Evolutionary conservation across 2,888 invertebrate genomes (phyloP).

Genomic region (Cephus pulcher): DNA sequence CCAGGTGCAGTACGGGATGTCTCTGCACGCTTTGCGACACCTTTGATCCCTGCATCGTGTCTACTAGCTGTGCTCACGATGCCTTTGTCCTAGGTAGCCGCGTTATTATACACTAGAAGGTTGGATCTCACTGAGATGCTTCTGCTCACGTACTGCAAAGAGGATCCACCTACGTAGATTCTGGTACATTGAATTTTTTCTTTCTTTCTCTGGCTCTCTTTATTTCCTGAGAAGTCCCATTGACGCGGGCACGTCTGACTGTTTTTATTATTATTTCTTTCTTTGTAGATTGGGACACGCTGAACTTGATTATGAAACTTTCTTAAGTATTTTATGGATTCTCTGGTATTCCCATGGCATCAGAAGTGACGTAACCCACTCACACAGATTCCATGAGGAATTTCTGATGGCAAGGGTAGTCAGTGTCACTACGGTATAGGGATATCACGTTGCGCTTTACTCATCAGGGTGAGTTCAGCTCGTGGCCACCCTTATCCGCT

Average conservation of each 20-base stretch:
- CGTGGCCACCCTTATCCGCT: too few relatives aligned
- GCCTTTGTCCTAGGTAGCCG: not conserved
- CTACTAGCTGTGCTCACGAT: not conserved
- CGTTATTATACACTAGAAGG: not conserved
- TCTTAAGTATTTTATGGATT: not conserved
- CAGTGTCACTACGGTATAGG: too few relatives aligned
- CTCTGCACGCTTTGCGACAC: conserved; percentile 20
- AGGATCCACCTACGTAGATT: not conserved
- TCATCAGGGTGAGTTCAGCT: too few relatives aligned
- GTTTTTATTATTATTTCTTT: not conserved
- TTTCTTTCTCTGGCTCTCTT: not conserved
- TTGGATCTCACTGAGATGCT: not conserved
- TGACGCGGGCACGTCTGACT: not conserved
- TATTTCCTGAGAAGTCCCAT: not conserved
- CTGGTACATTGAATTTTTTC: not conserved
- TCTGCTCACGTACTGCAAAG: not conserved
- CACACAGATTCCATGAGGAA: too few relatives aligned
- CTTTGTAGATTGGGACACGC: not conserved
- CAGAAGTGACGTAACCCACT: not conserved
- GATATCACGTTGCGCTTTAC: too few relatives aligned
- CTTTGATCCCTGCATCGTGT: conserved; percentile 23
- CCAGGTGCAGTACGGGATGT: conserved; percentile 4
- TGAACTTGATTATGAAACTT: not conserved
- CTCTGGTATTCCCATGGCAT: not conserved
- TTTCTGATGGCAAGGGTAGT: too few relatives aligned